Conservation (phyloP, 2,888 invertebrate genomes). For the Protophormia terraenovae region DNA sequence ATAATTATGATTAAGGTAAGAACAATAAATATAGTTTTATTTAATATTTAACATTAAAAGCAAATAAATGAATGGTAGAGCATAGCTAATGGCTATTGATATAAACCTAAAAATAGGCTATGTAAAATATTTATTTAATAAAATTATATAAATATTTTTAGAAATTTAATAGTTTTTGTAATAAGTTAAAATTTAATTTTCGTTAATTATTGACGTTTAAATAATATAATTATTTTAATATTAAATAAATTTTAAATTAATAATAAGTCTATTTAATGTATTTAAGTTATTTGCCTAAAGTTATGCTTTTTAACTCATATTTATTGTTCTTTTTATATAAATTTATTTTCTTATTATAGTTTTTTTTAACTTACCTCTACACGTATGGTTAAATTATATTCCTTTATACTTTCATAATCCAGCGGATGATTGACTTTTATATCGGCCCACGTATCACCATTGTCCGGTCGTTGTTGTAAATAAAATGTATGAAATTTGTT, state of each 20-base stretch:
- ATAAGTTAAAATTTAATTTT: no score
- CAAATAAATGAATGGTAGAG: background rate
- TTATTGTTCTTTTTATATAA: background rate
- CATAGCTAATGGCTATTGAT: background rate
- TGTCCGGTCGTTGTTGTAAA: slow-evolving; percentile 95
- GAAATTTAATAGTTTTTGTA: no score
- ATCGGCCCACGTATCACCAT: slow-evolving; percentile 96
- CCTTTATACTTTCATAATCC: slow-evolving; percentile 96
- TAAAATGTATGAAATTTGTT: slow-evolving; percentile 98
- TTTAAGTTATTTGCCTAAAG: background rate
- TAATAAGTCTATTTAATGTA: no score
- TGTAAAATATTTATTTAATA: no score
- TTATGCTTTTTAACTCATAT: background rate
- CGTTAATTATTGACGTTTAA: no score
- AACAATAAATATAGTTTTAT: background rate
- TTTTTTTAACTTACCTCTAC: slow-evolving; percentile 89
- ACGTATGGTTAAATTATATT: slow-evolving; percentile 96
- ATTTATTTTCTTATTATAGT: background rate
- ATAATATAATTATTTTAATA: no score
- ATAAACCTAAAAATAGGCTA: background rate
- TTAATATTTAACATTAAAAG: background rate
- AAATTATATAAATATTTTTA: no score
- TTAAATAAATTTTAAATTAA: no score
- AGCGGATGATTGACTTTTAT: slow-evolving; percentile 97
- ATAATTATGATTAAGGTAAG: slow-evolving; percentile 8